Percentiles rank a stretch among this genome's conserved stretches.
Conservation (phyloP, 2,888 invertebrate species). For the Oxycera nigricornis region DNA sequence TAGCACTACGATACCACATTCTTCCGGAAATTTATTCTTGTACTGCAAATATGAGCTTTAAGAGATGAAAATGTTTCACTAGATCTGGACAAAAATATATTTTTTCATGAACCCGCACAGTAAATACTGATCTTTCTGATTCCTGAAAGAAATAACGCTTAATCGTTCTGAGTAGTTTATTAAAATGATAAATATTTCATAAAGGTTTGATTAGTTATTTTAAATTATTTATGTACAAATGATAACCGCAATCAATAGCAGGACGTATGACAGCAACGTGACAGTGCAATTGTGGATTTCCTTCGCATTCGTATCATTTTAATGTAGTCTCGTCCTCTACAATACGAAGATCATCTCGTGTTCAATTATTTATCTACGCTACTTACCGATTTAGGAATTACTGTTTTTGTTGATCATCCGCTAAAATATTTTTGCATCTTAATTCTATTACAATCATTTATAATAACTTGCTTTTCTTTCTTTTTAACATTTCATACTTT, state of each 20-base stretch:
- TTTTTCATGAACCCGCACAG: no score
- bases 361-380: neutral
- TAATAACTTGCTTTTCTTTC: slow-evolving; percentile 20
- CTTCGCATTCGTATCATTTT: slow-evolving; percentile 3
- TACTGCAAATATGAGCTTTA: no score
- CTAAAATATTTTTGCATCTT: slow-evolving; percentile 33
- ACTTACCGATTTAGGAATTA: slow-evolving; percentile 2
- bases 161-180: slow-evolving; percentile 27
- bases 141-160: no score
- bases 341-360: neutral
- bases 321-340: neutral
- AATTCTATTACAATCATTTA: slow-evolving; percentile 23
- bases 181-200: slow-evolving; percentile 31
- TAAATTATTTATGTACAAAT: slow-evolving; percentile 36
- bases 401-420: slow-evolving; percentile 14
- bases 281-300: neutral
- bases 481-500: slow-evolving; percentile 27
- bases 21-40: no score
- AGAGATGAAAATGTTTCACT: no score
- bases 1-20: no score
- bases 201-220: slow-evolving; percentile 2
- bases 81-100: no score
- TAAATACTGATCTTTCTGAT: no score
- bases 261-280: slow-evolving; percentile 36
- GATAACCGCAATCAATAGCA: slow-evolving; percentile 25